These are phyloP conservation scores for Pardalotus punctatus DNA, from an alignment of 2,113 vertebrate genomes.

Conservation along the genomic window DNA sequence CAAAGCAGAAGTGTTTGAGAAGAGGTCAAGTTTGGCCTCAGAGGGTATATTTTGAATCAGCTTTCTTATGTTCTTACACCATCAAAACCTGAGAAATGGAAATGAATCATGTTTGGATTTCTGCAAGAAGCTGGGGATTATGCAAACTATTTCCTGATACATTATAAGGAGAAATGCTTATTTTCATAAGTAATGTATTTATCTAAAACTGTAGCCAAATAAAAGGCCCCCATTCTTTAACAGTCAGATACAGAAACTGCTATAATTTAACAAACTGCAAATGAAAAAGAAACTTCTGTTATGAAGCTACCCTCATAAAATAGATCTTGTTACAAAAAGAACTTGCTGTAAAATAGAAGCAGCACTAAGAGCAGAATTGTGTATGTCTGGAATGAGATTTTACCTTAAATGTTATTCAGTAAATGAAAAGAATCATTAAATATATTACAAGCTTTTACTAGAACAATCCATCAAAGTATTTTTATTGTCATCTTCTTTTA, in stretches of 20 bases:
- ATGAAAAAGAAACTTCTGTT: conserved; percentile 38
- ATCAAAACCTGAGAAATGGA: conserved; percentile 49
- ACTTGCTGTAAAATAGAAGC: conserved; percentile 39
- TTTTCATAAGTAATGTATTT: conserved; percentile 50
- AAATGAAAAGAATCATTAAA: conserved; percentile 71
- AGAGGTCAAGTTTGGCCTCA: neutral
- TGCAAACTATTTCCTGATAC: conserved; percentile 46
- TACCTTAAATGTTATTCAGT: conserved; percentile 50
- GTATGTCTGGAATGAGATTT: conserved; percentile 45
- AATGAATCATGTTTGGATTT: conserved; percentile 60
- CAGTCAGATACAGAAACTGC: conserved; percentile 49
- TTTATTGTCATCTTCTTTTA: conserved; percentile 53
- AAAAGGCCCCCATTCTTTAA: conserved; percentile 37
- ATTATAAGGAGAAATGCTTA: conserved; percentile 40
- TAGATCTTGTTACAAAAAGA: conserved; percentile 51
- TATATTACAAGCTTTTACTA: conserved; percentile 45
- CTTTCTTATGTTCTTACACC: conserved; percentile 7
- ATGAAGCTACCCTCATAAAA: conserved; percentile 47
- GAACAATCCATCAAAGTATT: conserved; percentile 53
- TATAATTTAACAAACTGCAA: conserved; percentile 38
- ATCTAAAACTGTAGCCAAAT: conserved; percentile 51
- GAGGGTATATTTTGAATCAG: neutral
- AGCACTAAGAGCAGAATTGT: conserved; percentile 48
- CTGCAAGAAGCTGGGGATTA: conserved; percentile 42
- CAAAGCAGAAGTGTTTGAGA: conserved; percentile 15